Evolutionary conservation across 2,797 vertebrate genomes (phyloP), one percentile per base, ranked within the genome.

Genomic region (Tamandua tetradactyla): DNA sequence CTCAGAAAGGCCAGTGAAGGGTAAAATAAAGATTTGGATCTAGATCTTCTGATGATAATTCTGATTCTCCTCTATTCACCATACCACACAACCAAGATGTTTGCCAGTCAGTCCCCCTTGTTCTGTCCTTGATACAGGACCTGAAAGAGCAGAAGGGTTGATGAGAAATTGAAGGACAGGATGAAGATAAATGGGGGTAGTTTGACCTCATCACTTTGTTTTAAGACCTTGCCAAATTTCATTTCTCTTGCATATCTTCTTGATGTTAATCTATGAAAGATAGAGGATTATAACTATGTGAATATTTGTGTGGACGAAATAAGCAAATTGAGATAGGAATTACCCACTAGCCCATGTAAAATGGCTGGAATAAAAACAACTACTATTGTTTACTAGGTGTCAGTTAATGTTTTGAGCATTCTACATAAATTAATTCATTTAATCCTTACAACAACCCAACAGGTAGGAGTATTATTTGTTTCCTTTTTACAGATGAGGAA

Each of bases 401-500:
- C 49, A 55, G 68, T 30, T 57, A 86, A 8, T 12, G 5, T 52
- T 64, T 22, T 22, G 81, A 81, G 85, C n/a, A 80, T 71, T 79
- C 25, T 92, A 27, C 4, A 27, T 35, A 72, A 44, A 52, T 57
- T 75, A 83, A 83, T 20, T 89, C 80, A 52, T 68, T 68, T 25
- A 66, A 20, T 82, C n/a, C 44, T 85, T 78, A 89, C 18, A 78
- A 86, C 57, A 49, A 57, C 25, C 37, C 25, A 79, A 74, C 40
- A 75, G 22, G 11, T 42, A 59, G 75, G 20, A 82, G n/a, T 79
- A 22, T n/a, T 59, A 35, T 47, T 69, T 66, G 83, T 25, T 7
- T 35, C 35, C 30, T 75, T 76, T 92, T 90, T 86, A 95, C 76
- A 93, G 64, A 71, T 71, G 72, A 79, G 44, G 66, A 93, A 88